Base-by-base conservation (phyloP, 1,140 invertebrate species). In the Dendrolimus punctatus region DNA sequence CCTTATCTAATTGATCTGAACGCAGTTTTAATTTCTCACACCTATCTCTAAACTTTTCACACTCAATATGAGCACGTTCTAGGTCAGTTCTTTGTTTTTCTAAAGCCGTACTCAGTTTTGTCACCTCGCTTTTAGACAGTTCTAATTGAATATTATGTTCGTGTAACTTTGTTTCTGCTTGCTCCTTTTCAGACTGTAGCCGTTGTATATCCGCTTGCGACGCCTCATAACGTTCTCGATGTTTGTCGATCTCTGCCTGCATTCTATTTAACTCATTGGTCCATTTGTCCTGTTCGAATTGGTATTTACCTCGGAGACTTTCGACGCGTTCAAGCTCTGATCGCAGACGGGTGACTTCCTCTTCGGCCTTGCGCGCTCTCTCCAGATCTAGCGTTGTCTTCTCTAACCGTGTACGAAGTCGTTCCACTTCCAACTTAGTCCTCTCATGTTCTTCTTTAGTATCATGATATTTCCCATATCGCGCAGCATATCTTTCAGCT, bases 281-380 rank as follows among this genome's bases (percentile, higher is more conserved):
- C 87, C 91, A 92, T 66, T 95, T 95, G 78, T 96, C 95, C 76
- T 94, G 92, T 87, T 96, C 94, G 80, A 94, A 93, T 81, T 94
- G 93, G 87, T 94, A 96, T 92, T 96, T 96, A 89, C 92, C 92
- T 89, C 93, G 91, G 54, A 92, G 91, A 59, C 90, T 91, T 72
- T 95, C 93, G 66, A 90, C 90, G 64, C 92, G 89, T 69, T 94
- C 93, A 68, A 95, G 83, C 73, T 95, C 94, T 51, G 91, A 89
- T 50, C 92, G 90, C 47, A 93, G 85, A 74, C 91, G 88, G 50
- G 87, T 85, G 9, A 90, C 88, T 73, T 94, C 93, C 69, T 92
- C 89, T 57, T 92, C 90, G 37, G 90, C 89, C 73, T 93, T 92
- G 62, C 91, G 87, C 50, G 91, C 90, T 55, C 93, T 89, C 58